phyloP scores from a whole-genome alignment of 92 coral and sea anemone genomes.

The Actinostola sp. region DNA sequence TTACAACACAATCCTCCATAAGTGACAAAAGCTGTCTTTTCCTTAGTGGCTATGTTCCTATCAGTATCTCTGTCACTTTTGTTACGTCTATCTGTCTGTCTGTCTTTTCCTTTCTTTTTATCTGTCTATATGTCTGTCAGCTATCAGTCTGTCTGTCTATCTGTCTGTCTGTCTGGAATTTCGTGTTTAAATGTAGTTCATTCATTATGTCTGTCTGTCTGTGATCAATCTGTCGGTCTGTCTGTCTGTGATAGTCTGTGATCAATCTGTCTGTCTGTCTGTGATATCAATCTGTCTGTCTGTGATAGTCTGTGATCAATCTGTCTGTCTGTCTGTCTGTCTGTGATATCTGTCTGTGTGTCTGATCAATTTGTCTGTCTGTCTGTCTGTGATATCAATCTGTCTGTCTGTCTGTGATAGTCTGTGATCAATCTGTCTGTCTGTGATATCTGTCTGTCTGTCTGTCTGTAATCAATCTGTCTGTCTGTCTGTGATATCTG shows the following conservation, averaged over 20 bases:
- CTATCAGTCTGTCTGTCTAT: too few relatives aligned
- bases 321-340: slow-evolving; percentile 25
- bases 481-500: slow-evolving; percentile 9
- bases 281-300: not conserved
- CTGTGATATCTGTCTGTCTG: not conserved
- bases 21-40: too few relatives aligned
- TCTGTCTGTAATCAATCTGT: not conserved
- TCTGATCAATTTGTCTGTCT: not conserved
- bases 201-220: too few relatives aligned
- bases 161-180: too few relatives aligned
- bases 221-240: too few relatives aligned
- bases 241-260: not conserved
- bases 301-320: not conserved
- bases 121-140: too few relatives aligned
- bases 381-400: not conserved
- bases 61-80: not conserved
- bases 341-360: slow-evolving; percentile 12
- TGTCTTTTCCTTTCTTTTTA: too few relatives aligned
- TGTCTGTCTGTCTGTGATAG: too few relatives aligned
- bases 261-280: not conserved
- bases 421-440: too few relatives aligned
- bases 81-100: not conserved
- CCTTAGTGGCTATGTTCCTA: too few relatives aligned
- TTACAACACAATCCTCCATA: too few relatives aligned
- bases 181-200: too few relatives aligned